Percentiles rank a stretch among this genome's conserved stretches.
These are phyloP conservation scores for Acleris cristana DNA, from an alignment of 2,888 invertebrate species.

Conservation along the genomic window DNA sequence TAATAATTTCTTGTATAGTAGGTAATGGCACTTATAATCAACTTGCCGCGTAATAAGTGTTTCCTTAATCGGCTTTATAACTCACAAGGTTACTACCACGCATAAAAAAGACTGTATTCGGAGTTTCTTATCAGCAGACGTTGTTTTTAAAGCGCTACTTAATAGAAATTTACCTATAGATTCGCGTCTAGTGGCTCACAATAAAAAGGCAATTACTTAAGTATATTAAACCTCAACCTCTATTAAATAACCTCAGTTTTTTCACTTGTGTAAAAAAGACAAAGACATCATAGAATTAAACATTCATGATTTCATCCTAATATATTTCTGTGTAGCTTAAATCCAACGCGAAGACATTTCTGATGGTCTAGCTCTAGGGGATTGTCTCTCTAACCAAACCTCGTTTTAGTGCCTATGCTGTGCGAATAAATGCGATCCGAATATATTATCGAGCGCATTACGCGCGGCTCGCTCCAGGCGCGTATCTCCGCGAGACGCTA, in stretches of 20 bases:
- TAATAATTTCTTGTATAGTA: too few species aligned
- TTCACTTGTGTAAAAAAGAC: neutral
- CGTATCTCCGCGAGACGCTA: slow-evolving; percentile 63
- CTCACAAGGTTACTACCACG: too few species aligned
- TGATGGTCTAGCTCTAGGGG: slow-evolving; percentile 62
- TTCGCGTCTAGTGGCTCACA: too few species aligned
- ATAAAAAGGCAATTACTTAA: too few species aligned
- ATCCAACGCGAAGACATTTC: slow-evolving; percentile 49
- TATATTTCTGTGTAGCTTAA: slow-evolving; percentile 26
- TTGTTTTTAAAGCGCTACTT: too few species aligned
- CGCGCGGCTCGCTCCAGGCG: slow-evolving; percentile 74
- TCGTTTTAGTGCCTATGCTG: slow-evolving; percentile 74
- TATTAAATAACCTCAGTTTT: too few species aligned
- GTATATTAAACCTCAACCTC: too few species aligned
- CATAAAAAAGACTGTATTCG: too few species aligned
- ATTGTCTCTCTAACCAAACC: slow-evolving; percentile 74
- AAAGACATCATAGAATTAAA: neutral
- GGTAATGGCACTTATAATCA: neutral
- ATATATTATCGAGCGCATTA: slow-evolving; percentile 81
- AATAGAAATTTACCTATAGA: too few species aligned
- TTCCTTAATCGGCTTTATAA: too few species aligned
- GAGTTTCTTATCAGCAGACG: too few species aligned
- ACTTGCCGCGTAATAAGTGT: neutral
- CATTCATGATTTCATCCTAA: neutral
- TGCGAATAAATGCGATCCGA: slow-evolving; percentile 77